Base-by-base conservation (phyloP, 2,888 invertebrate species). In the Aleiodes testaceus region DNA sequence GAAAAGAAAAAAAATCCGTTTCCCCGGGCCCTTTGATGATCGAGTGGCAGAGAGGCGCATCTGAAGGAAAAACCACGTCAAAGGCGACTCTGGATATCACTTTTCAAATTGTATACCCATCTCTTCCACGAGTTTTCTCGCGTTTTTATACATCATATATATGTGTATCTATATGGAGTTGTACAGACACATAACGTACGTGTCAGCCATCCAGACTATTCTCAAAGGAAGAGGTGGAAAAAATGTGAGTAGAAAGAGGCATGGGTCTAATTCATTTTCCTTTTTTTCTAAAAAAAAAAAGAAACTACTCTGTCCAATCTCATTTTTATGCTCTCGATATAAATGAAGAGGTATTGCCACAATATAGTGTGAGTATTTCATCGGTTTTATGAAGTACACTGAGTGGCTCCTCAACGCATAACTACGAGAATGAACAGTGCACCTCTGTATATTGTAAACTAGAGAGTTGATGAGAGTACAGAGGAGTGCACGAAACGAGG, bases 51-150 rank as follows among this genome's bases (percentile, higher is more conserved):
- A 18, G 45, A 49, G 22, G 47, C 26, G 47, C 47, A 55, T 68
- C 61, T 59, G 68, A 61, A 59, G 55, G 59, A 59, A 44, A 68
- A 68, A 52, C 68, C 68, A 68, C 59, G 36, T 68, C 68, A 68
- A 68, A 68, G 68, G 59, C 47, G 47, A 55, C 59, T 67, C 36
- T 16, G 9, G 26, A 36, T 59, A 68, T 68, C 68, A 68, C 61
- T 68, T 61, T 68, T 55, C 49, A 68, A 68, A 68, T 59, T 59
- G 68, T 68, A 49, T 68, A 59, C 49, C 47, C 45, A 49, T 61
- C 47, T 67, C 45, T 53, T n/a, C 55, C 44, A 22, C 42, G 26
- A 42, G 42, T 55, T 67, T 49, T 68, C 59, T 68, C 61, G 59
- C 47, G 45, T 68, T 68, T 68, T 61, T 61, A 66, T 53, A 53